Evolutionary conservation across 2,888 invertebrate genomes (phyloP).

Genomic region (Hydropsyche betteni): DNA sequence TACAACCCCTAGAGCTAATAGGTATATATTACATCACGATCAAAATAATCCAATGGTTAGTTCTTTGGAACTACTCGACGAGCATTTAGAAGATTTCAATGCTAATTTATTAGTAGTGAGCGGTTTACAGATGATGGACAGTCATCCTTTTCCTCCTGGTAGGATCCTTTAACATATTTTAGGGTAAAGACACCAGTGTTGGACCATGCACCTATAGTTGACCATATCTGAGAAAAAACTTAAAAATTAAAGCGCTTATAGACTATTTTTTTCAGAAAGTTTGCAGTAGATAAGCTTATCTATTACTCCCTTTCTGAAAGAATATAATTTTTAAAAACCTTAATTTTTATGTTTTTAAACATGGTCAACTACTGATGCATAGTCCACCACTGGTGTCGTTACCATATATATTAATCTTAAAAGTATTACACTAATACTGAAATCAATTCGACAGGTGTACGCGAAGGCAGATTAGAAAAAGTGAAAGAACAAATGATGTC

Average conservation of each 20-base stretch:
- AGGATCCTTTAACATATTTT: conserved; percentile 51
- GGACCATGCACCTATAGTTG: background rate
- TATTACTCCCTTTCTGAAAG: no score
- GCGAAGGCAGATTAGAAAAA: conserved; percentile 70
- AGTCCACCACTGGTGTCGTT: background rate
- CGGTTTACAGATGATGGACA: conserved; percentile 90
- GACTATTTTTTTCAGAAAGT: no score
- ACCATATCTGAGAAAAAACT: background rate
- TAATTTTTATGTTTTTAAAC: no score
- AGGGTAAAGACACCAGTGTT: conserved; percentile 7
- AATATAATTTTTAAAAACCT: no score
- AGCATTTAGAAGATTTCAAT: conserved; percentile 68
- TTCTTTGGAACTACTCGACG: conserved; percentile 76
- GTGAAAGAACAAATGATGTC: conserved; percentile 73
- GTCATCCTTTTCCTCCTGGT: conserved; percentile 75
- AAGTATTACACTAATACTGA: background rate
- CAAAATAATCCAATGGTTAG: conserved; percentile 78
- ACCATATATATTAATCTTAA: background rate
- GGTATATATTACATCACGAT: conserved; percentile 86
- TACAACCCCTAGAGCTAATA: conserved; percentile 80
- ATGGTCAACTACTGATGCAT: background rate
- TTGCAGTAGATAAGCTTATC: no score
- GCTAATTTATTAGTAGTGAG: conserved; percentile 82
- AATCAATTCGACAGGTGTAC: conserved; percentile 63
- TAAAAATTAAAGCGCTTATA: no score